phyloP scores from a whole-genome alignment of 2,113 vertebrate species.

The Esox niger region DNA sequence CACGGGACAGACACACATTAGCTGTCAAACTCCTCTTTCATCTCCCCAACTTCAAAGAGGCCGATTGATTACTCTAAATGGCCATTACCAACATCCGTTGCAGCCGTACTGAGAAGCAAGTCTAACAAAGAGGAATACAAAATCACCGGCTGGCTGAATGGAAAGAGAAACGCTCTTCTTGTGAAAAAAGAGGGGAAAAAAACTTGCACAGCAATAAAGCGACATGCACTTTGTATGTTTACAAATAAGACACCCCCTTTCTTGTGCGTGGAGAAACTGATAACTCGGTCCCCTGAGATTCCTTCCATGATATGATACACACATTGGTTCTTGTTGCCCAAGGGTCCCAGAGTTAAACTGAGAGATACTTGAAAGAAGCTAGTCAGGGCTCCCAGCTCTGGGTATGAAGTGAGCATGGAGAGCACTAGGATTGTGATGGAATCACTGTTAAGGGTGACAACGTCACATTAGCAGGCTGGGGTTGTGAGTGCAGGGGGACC shows the following conservation, averaged over 20 bases:
- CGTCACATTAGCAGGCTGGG: neutral
- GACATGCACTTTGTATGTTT: slow-evolving; percentile 11
- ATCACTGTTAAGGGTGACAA: neutral
- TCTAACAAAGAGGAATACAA: slow-evolving; percentile 60
- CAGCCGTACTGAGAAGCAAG: slow-evolving; percentile 60
- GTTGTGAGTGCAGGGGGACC: neutral
- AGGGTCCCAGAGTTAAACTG: neutral
- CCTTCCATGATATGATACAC: slow-evolving; percentile 4
- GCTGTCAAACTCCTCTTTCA: slow-evolving; percentile 77
- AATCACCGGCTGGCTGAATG: slow-evolving; percentile 55
- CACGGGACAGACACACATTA: slow-evolving; percentile 71
- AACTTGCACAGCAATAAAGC: slow-evolving; percentile 10
- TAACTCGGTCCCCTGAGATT: slow-evolving; percentile 19
- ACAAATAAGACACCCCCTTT: slow-evolving; percentile 20
- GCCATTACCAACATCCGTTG: slow-evolving; percentile 74
- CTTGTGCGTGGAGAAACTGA: slow-evolving; percentile 23
- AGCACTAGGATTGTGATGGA: neutral
- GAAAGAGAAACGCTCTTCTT: slow-evolving; percentile 38
- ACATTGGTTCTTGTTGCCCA: neutral
- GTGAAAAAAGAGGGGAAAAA: no score
- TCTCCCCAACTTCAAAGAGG: slow-evolving; percentile 76
- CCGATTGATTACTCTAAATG: slow-evolving; percentile 80
- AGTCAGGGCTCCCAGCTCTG: neutral
- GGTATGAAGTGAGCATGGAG: neutral
- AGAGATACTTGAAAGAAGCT: neutral